Evolutionary conservation across 2,113 vertebrate genomes (phyloP).

Genomic region (Silurus asotus): DNA sequence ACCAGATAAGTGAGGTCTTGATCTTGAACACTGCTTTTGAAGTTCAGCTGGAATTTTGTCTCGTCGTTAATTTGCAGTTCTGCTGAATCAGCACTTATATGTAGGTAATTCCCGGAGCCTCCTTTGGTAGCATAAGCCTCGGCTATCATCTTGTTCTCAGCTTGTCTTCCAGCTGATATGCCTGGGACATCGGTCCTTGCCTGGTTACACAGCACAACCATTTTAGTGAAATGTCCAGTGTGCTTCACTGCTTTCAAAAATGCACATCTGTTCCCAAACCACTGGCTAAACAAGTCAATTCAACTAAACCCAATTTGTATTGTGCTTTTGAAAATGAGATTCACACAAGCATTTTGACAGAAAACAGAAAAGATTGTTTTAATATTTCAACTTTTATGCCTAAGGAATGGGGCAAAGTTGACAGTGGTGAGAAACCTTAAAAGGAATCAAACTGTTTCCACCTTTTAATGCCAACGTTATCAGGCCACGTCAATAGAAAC

Average conservation of each 20-base stretch:
- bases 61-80: slow-evolving; percentile 33
- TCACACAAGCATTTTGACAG: no score
- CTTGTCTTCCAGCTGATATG: slow-evolving; percentile 48
- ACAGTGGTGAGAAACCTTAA: no score
- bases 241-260: neutral
- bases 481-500: no score
- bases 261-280: neutral
- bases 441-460: no score
- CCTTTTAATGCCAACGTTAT: no score
- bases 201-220: slow-evolving; percentile 44
- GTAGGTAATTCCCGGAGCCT: slow-evolving; percentile 59
- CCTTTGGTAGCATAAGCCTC: slow-evolving; percentile 54
- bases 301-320: no score
- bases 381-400: no score
- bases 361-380: no score
- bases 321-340: no score
- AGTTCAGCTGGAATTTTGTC: slow-evolving; percentile 56
- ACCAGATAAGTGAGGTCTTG: slow-evolving; percentile 65
- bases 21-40: slow-evolving; percentile 39
- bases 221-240: neutral
- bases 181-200: slow-evolving; percentile 52
- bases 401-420: no score
- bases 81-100: slow-evolving; percentile 49
- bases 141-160: slow-evolving; percentile 53
- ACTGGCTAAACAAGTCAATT: neutral